phyloP scores from a whole-genome alignment of 2,113 vertebrate species.

The Poeciliopsis turrubarensis region DNA sequence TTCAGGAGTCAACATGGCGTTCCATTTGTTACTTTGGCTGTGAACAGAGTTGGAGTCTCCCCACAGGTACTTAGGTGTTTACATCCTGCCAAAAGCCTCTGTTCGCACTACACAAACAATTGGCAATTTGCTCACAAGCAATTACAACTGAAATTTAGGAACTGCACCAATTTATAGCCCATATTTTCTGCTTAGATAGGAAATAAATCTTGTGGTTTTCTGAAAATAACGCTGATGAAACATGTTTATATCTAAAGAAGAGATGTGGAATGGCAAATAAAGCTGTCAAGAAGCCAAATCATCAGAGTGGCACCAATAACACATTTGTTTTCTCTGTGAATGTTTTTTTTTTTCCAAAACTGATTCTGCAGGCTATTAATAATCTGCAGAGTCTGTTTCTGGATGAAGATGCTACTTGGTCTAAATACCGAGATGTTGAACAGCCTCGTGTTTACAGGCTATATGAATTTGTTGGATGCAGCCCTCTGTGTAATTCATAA shows the following conservation, averaged over 20 bases:
- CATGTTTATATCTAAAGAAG: background rate
- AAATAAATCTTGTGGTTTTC: background rate
- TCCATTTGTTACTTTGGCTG: constrained; percentile 49
- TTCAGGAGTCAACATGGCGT: constrained; percentile 51
- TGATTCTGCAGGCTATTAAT: constrained; percentile 7
- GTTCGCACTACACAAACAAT: constrained; percentile 30
- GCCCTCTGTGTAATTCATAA: constrained; percentile 58
- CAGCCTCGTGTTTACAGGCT: constrained; percentile 20
- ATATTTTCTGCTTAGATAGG: background rate
- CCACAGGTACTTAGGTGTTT: constrained; percentile 43
- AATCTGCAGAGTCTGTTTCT: constrained; percentile 10
- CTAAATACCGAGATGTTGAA: constrained; percentile 9
- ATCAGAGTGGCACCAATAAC: constrained; percentile 15
- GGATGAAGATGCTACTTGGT: constrained; percentile 12
- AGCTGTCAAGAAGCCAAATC: constrained; percentile 10
- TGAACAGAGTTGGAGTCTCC: constrained; percentile 51
- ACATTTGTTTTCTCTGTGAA: background rate
- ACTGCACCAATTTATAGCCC: background rate
- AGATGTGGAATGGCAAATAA: background rate
- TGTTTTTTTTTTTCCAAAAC: background rate
- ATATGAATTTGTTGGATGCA: constrained; percentile 25
- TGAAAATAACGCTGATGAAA: background rate
- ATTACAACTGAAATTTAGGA: constrained; percentile 14
- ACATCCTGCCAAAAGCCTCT: constrained; percentile 46
- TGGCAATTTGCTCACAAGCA: constrained; percentile 16